Evolutionary conservation across 1,140 invertebrate species (phyloP).

Genomic region (Pseudoatta argentina): DNA sequence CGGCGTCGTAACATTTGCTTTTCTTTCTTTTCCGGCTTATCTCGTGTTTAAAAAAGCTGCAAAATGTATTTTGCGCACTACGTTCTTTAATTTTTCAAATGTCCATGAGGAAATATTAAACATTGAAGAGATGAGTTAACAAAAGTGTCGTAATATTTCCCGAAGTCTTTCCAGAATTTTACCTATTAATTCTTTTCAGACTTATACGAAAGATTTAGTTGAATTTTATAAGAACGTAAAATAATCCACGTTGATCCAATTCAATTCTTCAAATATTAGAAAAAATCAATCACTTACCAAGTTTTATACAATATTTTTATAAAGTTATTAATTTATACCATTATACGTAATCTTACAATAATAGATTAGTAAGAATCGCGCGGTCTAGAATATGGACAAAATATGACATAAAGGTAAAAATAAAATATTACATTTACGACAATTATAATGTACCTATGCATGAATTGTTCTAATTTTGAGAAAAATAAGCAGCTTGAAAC

Average conservation of each 20-base stretch:
- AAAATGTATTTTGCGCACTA: conserved; percentile 9
- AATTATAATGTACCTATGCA: not conserved
- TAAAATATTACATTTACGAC: not conserved
- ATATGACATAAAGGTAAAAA: not conserved
- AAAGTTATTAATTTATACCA: not conserved
- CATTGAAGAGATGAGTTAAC: not conserved
- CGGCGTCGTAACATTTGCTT: conserved; percentile 31
- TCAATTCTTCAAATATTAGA: not conserved
- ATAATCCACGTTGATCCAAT: not conserved
- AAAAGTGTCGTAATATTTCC: not conserved
- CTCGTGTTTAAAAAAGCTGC: conserved; percentile 1
- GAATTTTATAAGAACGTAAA: not conserved
- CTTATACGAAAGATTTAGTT: not conserved
- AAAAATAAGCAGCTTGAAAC: not conserved
- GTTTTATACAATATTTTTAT: not conserved
- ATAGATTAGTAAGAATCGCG: not conserved
- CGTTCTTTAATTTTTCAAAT: conserved; percentile 28
- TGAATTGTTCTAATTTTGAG: not conserved
- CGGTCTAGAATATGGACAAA: not conserved
- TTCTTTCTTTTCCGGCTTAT: conserved; percentile 37
- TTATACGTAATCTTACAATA: not conserved
- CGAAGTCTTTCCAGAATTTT: not conserved
- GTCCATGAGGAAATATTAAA: not conserved
- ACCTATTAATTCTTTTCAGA: not conserved
- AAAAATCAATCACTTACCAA: not conserved